A percentile compares a stretch with the other conserved stretches of the same genome.
Evolutionary conservation across 2,113 vertebrate genomes (phyloP).

Genomic region (Terrapene triunguis): DNA sequence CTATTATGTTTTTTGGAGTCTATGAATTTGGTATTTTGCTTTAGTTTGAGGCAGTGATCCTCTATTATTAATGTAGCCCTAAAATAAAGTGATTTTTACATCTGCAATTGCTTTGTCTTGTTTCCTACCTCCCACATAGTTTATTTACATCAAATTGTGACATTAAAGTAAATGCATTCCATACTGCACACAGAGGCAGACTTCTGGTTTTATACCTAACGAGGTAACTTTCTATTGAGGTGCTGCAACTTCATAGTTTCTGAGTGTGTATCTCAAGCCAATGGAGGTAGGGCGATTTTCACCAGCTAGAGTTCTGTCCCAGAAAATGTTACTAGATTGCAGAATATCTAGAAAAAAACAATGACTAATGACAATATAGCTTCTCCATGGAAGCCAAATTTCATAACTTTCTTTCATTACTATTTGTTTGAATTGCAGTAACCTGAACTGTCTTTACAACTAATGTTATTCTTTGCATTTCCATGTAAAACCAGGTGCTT

Average conservation of each 20-base stretch:
- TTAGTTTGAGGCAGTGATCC: not conserved
- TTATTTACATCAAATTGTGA: not conserved
- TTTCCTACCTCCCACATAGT: not conserved
- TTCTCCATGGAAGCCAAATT: not conserved
- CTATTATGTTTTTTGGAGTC: not conserved
- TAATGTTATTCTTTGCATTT: not conserved
- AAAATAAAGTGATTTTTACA: not conserved
- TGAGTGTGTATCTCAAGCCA: not conserved
- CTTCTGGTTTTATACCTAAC: not conserved
- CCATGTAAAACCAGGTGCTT: not conserved
- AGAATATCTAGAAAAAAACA: not conserved
- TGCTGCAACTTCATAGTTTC: not conserved
- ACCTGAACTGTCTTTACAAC: not conserved
- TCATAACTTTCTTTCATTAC: not conserved
- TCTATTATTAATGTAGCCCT: not conserved
- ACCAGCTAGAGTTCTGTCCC: not conserved
- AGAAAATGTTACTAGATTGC: not conserved
- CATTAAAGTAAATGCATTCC: not conserved
- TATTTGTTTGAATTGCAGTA: not conserved
- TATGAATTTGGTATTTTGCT: not conserved
- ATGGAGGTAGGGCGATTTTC: not conserved
- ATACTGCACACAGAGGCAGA: fast-evolving
- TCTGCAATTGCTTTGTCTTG: not conserved
- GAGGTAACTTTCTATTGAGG: not conserved
- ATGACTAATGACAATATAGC: not conserved